phyloP scores from a whole-genome alignment of 2,888 invertebrate genomes.

The Nipponacmea schrenckii region DNA sequence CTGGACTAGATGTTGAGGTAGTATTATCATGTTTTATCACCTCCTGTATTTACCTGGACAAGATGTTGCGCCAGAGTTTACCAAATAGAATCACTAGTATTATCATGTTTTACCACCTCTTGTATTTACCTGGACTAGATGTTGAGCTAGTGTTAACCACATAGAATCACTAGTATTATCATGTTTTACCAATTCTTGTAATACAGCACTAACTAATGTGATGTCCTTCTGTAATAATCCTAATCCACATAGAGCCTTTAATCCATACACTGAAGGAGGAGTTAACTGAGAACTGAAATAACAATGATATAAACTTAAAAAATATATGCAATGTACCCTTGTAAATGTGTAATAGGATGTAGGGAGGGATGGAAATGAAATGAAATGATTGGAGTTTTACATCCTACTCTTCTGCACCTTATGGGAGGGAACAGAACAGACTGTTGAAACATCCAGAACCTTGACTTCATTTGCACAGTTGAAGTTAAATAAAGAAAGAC shows the following conservation, averaged over 20 bases:
- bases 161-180: conserved; percentile 73
- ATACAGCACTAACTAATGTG: conserved; percentile 78
- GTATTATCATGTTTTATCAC: conserved; percentile 69
- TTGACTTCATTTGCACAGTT: no score
- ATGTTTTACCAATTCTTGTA: conserved; percentile 74
- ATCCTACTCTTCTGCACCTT: background rate
- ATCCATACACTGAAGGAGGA: conserved; percentile 78
- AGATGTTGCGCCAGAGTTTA: conserved; percentile 76
- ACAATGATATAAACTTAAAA: background rate
- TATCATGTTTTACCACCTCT: conserved; percentile 72
- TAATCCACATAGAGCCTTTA: conserved; percentile 83
- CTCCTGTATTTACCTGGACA: conserved; percentile 35
- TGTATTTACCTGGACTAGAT: conserved; percentile 71
- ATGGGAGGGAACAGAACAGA: background rate
- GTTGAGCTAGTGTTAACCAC: conserved; percentile 76
- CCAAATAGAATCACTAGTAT: conserved; percentile 74
- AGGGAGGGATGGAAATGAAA: background rate
- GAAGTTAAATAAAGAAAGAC: no score
- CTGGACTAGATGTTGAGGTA: conserved; percentile 62
- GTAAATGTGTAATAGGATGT: background rate
- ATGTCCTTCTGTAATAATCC: conserved; percentile 81
- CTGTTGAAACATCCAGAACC: no score
- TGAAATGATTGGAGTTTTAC: no score
- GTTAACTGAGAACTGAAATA: conserved; percentile 66
- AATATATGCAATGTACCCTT: background rate